These are phyloP conservation scores for Masnerella sp. DNA, from an alignment of 2,888 invertebrate species.

Conservation along the genomic window DNA sequence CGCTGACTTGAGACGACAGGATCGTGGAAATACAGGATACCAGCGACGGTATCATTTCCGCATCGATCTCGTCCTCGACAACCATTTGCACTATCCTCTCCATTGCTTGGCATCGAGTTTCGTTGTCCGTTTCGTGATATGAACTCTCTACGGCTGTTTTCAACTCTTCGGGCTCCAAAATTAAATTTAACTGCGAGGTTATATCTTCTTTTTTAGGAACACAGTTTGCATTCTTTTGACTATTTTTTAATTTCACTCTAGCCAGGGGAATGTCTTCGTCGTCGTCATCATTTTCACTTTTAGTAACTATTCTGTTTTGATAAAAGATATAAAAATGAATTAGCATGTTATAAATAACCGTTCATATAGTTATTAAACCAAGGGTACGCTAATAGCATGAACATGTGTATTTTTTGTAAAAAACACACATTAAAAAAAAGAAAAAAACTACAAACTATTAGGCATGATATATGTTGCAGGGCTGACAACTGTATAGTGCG, in stretches of 20 bases:
- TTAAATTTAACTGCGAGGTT: constrained; percentile 70
- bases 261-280: constrained; percentile 89
- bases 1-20: constrained; percentile 79
- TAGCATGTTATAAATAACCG: too few species aligned
- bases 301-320: constrained; percentile 70
- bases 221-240: constrained; percentile 71
- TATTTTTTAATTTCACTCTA: constrained; percentile 84
- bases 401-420: too few species aligned
- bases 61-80: constrained; percentile 81
- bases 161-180: constrained; percentile 79
- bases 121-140: constrained; percentile 80
- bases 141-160: constrained; percentile 80
- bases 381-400: too few species aligned
- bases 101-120: constrained; percentile 82
- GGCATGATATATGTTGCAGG: too few species aligned
- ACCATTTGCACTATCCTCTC: constrained; percentile 82
- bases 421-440: too few species aligned
- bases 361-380: too few species aligned
- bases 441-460: too few species aligned
- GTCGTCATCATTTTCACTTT: constrained; percentile 82
- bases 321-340: too few species aligned
- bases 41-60: constrained; percentile 80
- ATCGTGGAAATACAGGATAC: constrained; percentile 81
- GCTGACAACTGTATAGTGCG: too few species aligned
- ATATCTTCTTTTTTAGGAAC: constrained; percentile 71